Evolutionary conservation across 2,113 vertebrate species (phyloP).

Genomic region (Danio rerio): GRCz12tu NC_133188.1:27573001-27573500

Average conservation of each 20-base stretch:
- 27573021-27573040: constrained; percentile 32
- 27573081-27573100: constrained; percentile 37
- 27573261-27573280: constrained; percentile 6
- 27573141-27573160: constrained; percentile 29
- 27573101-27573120: constrained; percentile 20
- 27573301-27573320: not conserved
- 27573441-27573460: not conserved
- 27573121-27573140: constrained; percentile 41
- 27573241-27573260: constrained; percentile 23
- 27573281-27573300: not conserved
- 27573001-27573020: constrained; percentile 46
- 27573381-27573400: not conserved
- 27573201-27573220: constrained; percentile 1
- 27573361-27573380: not conserved
- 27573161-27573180: constrained; percentile 14
- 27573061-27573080: not conserved
- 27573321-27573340: not conserved
- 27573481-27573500: not conserved
- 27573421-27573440: not conserved
- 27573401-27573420: not conserved
- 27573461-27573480: not conserved
- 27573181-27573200: constrained; percentile 34
- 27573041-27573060: constrained; percentile 33
- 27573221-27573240: constrained; percentile 28
- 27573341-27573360: constrained; percentile 18